Percentiles rank a stretch among this genome's conserved stretches.
Evolutionary conservation across 2,113 vertebrate genomes (phyloP).

Genomic region (Micromys minutus): DNA sequence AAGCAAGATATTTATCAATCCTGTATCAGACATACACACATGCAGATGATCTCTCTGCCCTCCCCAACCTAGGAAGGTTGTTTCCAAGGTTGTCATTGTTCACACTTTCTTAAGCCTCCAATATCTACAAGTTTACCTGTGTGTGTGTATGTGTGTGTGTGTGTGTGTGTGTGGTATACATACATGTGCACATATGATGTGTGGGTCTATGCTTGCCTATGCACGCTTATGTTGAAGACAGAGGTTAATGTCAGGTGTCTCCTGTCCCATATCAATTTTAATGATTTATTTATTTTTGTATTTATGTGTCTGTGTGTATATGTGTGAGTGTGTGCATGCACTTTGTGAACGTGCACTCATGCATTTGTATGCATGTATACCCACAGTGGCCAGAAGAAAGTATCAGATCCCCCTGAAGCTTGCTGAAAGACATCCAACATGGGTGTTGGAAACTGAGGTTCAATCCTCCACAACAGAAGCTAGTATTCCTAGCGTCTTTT

Average conservation of each 20-base stretch:
- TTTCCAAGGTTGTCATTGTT: conserved; percentile 27
- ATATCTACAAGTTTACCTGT: background rate
- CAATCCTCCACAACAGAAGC: background rate
- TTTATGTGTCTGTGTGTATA: background rate
- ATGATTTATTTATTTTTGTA: background rate
- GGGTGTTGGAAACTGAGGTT: background rate
- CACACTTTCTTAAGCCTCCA: conserved; percentile 21
- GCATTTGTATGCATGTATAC: background rate
- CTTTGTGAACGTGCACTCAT: background rate
- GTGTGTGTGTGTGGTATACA: background rate
- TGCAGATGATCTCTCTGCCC: background rate
- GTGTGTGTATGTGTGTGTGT: background rate
- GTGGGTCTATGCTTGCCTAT: background rate
- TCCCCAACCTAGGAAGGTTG: background rate
- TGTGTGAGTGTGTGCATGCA: background rate
- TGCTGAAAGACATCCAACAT: background rate
- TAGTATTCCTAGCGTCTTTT: background rate
- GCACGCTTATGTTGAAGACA: background rate
- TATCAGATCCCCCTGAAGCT: background rate
- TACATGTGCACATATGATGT: background rate
- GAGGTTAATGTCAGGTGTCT: too few relatives aligned
- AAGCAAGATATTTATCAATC: conserved; percentile 21
- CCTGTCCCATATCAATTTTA: background rate
- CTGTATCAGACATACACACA: background rate
- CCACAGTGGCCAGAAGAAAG: background rate